Conservation (phyloP, 2,888 invertebrate species). For the Cantharis nigra region DNA sequence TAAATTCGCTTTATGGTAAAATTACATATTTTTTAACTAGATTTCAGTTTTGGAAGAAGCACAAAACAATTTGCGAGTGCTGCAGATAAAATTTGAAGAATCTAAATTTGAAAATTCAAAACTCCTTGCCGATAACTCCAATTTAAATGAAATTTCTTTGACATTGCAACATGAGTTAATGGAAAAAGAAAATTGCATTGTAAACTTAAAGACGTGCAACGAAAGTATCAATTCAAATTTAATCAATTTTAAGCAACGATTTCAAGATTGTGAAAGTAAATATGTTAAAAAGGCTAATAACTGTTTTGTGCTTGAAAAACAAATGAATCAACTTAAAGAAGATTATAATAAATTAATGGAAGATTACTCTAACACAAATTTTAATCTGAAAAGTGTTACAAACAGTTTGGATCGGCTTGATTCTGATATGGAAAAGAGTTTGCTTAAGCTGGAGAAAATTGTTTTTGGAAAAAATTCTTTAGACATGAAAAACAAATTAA, state of each 20-base stretch:
- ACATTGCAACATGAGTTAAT: background rate
- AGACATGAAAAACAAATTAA: slow-evolving; percentile 15
- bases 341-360: slow-evolving; percentile 17
- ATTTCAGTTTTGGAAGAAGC: slow-evolving; percentile 3
- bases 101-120: background rate
- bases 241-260: background rate
- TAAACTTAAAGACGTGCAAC: background rate
- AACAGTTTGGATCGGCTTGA: slow-evolving; percentile 23
- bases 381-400: slow-evolving; percentile 16
- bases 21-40: slow-evolving; percentile 2
- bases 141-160: background rate
- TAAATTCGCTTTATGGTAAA: background rate
- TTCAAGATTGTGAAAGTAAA: background rate
- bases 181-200: background rate
- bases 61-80: slow-evolving; percentile 1
- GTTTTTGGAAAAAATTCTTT: slow-evolving; percentile 15
- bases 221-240: background rate
- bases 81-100: slow-evolving; percentile 4
- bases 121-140: background rate
- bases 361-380: slow-evolving; percentile 22
- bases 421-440: slow-evolving; percentile 14
- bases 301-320: slow-evolving; percentile 7
- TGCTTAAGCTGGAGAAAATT: slow-evolving; percentile 24
- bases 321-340: slow-evolving; percentile 10
- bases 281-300: slow-evolving; percentile 6